A percentile compares a stretch with the other conserved stretches of the same genome.
Evolutionary conservation across 53 echinoderm and acorn worm species (phyloP).

Genomic region (Mesocentrotus franciscanus): DNA sequence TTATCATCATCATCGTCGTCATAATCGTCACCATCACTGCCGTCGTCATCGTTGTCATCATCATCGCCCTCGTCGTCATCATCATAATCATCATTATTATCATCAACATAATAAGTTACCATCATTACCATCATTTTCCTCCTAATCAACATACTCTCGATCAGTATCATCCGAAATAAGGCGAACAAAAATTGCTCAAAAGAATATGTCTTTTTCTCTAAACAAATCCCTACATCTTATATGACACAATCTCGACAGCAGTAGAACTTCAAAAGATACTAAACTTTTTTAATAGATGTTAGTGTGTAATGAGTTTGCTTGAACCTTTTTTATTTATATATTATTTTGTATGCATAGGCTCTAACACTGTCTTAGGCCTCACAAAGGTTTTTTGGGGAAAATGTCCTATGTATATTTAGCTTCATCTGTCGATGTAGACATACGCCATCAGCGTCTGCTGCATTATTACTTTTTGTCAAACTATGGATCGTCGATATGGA

Average conservation of each 20-base stretch:
- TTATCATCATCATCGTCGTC: not conserved
- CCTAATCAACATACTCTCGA: not conserved
- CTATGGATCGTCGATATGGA: too few species aligned
- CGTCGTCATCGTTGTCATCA: not conserved
- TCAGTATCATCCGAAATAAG: too few species aligned
- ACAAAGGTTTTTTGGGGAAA: not conserved
- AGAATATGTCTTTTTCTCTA: too few species aligned
- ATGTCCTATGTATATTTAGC: not conserved
- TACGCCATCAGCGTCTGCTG: not conserved
- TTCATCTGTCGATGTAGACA: not conserved
- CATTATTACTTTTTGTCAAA: not conserved
- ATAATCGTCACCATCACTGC: not conserved
- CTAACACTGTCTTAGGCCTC: too few species aligned
- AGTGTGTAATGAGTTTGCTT: too few species aligned
- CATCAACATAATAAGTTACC: not conserved
- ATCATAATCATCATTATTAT: not conserved
- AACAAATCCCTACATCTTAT: too few species aligned
- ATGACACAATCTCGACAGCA: too few species aligned
- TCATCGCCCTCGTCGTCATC: not conserved
- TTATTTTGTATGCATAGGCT: too few species aligned
- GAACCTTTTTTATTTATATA: too few species aligned
- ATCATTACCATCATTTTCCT: not conserved
- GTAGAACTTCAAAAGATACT: too few species aligned
- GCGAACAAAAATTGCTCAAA: too few species aligned
- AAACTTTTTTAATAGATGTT: too few species aligned